Percentiles rank a stretch among this genome's conserved stretches.
phyloP scores from a whole-genome alignment of 2,797 vertebrate species.

The Paratrypauchen microcephalus region DNA sequence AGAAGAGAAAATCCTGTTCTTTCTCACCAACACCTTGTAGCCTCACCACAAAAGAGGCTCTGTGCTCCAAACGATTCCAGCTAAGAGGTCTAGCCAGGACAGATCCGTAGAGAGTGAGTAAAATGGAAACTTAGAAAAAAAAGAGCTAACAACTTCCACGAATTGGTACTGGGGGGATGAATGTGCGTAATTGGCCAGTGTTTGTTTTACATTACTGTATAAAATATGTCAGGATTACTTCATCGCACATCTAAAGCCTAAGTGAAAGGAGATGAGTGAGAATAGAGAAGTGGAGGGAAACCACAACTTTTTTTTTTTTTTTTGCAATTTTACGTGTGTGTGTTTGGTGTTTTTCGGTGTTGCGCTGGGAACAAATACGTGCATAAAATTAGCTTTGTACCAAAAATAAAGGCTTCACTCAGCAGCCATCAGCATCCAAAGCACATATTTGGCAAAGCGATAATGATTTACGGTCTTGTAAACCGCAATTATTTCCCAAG shows the following conservation, averaged over 20 bases:
- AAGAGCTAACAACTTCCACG: slow-evolving; percentile 58
- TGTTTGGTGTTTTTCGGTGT: slow-evolving; percentile 31
- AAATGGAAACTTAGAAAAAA: slow-evolving; percentile 46
- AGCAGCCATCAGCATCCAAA: slow-evolving; percentile 27
- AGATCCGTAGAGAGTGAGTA: slow-evolving; percentile 63
- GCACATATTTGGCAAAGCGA: slow-evolving; percentile 30
- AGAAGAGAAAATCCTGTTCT: slow-evolving; percentile 64
- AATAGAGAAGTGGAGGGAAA: slow-evolving; percentile 20
- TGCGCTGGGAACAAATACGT: slow-evolving; percentile 15
- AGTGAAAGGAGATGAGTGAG: slow-evolving; percentile 46
- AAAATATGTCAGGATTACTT: slow-evolving; percentile 66
- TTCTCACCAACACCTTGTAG: slow-evolving; percentile 75
- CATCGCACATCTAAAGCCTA: slow-evolving; percentile 59
- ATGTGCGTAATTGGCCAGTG: slow-evolving; percentile 61
- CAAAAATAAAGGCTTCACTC: slow-evolving; percentile 37
- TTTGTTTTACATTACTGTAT: slow-evolving; percentile 70
- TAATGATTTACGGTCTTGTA: slow-evolving; percentile 8
- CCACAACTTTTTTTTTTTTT: slow-evolving; percentile 20
- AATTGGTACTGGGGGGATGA: slow-evolving; percentile 53
- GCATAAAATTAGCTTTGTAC: background rate
- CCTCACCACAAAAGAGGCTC: slow-evolving; percentile 72
- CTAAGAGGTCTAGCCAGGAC: slow-evolving; percentile 69
- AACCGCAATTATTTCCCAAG: background rate
- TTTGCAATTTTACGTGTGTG: slow-evolving; percentile 43
- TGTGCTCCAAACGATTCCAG: slow-evolving; percentile 67